These are phyloP conservation scores for Ctenoplectra terminalis DNA, from an alignment of 1,140 invertebrate species.

Conservation along the genomic window DNA sequence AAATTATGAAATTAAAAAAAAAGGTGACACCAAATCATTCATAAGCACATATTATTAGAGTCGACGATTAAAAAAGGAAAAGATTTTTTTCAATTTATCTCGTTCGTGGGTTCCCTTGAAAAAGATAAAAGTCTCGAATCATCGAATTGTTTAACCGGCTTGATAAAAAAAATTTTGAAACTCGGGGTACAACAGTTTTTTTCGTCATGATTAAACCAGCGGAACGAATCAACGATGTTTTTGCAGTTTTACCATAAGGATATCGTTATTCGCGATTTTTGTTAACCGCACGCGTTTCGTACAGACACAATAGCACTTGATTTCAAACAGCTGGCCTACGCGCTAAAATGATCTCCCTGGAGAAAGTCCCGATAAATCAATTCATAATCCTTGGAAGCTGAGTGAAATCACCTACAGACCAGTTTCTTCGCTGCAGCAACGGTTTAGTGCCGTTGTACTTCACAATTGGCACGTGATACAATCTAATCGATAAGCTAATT, in stretches of 20 bases:
- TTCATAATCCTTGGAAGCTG: slow-evolving; percentile 24
- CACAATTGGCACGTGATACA: not conserved
- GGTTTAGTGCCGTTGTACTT: not conserved
- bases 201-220: not conserved
- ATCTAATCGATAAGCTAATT: not conserved
- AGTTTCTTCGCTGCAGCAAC: not conserved
- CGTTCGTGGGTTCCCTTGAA: too few species aligned
- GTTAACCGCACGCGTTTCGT: not conserved
- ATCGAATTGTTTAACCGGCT: too few species aligned
- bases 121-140: too few species aligned
- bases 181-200: not conserved
- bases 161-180: not conserved
- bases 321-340: not conserved
- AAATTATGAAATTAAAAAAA: too few species aligned
- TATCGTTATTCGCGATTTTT: not conserved
- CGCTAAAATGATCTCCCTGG: slow-evolving; percentile 7
- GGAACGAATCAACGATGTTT: not conserved
- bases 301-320: not conserved
- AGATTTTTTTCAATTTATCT: too few species aligned
- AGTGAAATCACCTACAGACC: slow-evolving; percentile 28
- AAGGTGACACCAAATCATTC: too few species aligned
- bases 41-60: too few species aligned
- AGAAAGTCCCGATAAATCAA: slow-evolving; percentile 51
- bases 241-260: not conserved
- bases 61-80: too few species aligned